Conservation (phyloP, 2,113 vertebrate species). For the Paramisgurnus dabryanus region DNA sequence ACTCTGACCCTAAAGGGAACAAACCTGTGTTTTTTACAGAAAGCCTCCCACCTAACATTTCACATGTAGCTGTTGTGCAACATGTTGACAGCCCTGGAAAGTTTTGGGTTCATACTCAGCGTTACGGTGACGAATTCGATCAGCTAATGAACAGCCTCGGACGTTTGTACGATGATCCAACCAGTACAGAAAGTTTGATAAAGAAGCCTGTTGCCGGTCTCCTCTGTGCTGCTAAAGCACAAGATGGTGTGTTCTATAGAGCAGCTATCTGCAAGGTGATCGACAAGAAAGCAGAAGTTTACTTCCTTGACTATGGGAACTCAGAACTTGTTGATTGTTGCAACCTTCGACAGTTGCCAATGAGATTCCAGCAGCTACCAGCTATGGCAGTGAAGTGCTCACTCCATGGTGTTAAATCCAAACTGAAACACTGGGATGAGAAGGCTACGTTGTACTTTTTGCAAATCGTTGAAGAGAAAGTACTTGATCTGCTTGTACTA, state of each 20-base stretch:
- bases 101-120: conserved; percentile 85
- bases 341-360: conserved; percentile 75
- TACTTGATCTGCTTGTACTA: conserved; percentile 73
- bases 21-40: conserved; percentile 50
- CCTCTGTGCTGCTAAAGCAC: conserved; percentile 81
- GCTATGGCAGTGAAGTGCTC: conserved; percentile 81
- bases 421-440: conserved; percentile 75
- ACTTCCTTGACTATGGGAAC: conserved; percentile 84
- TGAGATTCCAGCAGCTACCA: conserved; percentile 76
- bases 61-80: conserved; percentile 74
- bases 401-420: conserved; percentile 76
- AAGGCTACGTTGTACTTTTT: conserved; percentile 79
- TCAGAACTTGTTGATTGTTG: conserved; percentile 69
- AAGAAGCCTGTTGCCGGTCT: conserved; percentile 72
- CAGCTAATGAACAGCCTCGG: conserved; percentile 75
- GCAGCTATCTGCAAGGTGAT: conserved; percentile 72
- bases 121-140: conserved; percentile 71
- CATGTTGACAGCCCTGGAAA: conserved; percentile 77
- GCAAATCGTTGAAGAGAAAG: conserved; percentile 78
- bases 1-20: conserved; percentile 25
- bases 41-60: conserved; percentile 67
- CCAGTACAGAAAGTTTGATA: conserved; percentile 61
- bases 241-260: conserved; percentile 80
- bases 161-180: conserved; percentile 74
- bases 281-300: conserved; percentile 70